Percentiles rank a stretch among this genome's conserved stretches.
Evolutionary conservation across 2,888 invertebrate species (phyloP).

Genomic region (Dendrolimus pini): DNA sequence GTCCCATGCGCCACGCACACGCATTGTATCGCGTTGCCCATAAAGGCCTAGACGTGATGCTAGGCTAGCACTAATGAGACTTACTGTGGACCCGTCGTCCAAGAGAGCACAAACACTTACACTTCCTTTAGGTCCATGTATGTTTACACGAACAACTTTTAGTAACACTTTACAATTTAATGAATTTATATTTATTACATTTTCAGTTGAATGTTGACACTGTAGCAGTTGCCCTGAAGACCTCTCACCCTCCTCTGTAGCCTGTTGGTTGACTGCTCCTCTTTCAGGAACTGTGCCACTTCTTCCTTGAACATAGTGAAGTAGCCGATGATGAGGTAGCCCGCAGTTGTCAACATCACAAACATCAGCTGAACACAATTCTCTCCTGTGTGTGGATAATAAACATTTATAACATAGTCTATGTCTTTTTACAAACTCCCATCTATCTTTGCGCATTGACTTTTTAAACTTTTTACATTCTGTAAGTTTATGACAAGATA

Average conservation of each 20-base stretch:
- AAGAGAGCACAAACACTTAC: conserved; percentile 14
- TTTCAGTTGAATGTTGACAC: not conserved
- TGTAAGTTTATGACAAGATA: conserved; percentile 7
- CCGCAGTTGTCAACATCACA: conserved; percentile 10
- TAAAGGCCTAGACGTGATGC: conserved; percentile 12
- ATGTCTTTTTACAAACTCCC: too few species aligned
- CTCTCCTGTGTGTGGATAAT: too few species aligned
- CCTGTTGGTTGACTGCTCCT: not conserved
- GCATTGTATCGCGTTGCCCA: conserved; percentile 14
- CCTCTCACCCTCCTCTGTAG: not conserved
- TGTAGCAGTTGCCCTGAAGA: not conserved
- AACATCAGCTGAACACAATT: too few species aligned
- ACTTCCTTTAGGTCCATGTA: conserved; percentile 16
- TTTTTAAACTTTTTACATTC: conserved; percentile 15
- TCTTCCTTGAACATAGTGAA: conserved; percentile 5
- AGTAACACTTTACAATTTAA: conserved; percentile 10
- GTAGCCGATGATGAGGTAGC: conserved; percentile 10
- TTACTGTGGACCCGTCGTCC: conserved; percentile 22
- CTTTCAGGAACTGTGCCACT: too few species aligned
- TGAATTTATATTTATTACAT: conserved; percentile 4
- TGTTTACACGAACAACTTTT: conserved; percentile 15
- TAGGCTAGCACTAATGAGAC: conserved; percentile 13
- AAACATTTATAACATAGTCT: too few species aligned
- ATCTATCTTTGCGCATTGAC: conserved; percentile 7
- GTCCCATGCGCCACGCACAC: conserved; percentile 18